Base-by-base conservation (phyloP, 1,140 invertebrate genomes). In the Dufourea novaeangliae region DNA sequence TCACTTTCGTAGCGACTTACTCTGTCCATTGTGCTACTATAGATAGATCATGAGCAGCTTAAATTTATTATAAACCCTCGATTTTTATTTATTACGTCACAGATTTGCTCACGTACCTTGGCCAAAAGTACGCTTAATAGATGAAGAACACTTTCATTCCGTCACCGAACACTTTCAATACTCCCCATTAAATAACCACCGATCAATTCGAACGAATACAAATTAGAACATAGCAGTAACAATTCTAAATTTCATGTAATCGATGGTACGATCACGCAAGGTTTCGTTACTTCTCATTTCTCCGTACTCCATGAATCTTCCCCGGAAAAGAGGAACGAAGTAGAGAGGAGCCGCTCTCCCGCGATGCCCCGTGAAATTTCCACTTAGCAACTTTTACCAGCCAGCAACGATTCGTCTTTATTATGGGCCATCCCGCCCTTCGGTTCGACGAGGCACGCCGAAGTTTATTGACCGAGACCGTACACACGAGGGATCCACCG, bases 381-480 rank as follows among this genome's bases (percentile, higher is more conserved):
- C 57, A 56, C 22, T 41, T 41, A 63, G 37, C 56, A 63, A 54
- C 34, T 54, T 71, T 54, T 29, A 37, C 29, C 34, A 6, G 46
- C 17, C 0, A 50, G 57, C 29, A 34, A 44, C 56, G 57, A 69
- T 69, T 62, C 54, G 63, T 59, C 57, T 62, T 71, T 56, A 78
- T 72, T 78, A 63, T 70, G 39, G 37, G 7, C 54, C 37, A 7
- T 44, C 50, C 14, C 50, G n/a, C n/a, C n/a, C n/a, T n/a, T n/a
- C n/a, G 25, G 20, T 44, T 67, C 72, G 46, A 64, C 29, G 41
- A 27, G 32, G 41, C 41, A 25, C 27, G 10, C 17, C 37, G n/a
- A 41, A 70, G 56, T 71, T 63, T 73, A 73, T 73, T n/a, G 70
- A 63, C 22, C 72, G 52, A 14, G 39, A 25, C 57, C 32, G 39